Percentiles rank a stretch among this genome's conserved stretches.
These are phyloP conservation scores for Bambusicola thoracicus DNA, from an alignment of 2,113 vertebrate genomes.

Conservation along the genomic window DNA sequence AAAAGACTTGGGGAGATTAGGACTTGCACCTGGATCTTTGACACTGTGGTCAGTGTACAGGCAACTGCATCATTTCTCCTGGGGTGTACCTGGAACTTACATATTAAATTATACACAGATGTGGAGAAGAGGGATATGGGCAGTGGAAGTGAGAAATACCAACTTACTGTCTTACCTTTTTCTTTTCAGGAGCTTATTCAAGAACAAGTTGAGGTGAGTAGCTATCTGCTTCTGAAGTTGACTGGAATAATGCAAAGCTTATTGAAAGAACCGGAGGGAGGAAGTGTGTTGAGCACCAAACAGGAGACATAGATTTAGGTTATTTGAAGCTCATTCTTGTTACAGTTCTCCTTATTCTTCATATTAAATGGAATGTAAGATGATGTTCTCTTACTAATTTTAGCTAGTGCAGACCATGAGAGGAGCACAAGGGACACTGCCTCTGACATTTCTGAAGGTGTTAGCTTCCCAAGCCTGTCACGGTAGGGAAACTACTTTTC, in stretches of 20 bases:
- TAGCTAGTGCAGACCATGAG: slow-evolving; percentile 88
- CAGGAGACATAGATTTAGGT: background rate
- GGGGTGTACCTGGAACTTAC: background rate
- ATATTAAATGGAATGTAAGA: slow-evolving; percentile 17
- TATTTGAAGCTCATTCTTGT: background rate
- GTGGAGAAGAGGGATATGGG: background rate
- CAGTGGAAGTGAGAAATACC: background rate
- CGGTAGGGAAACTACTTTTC: slow-evolving; percentile 77
- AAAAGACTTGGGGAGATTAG: background rate
- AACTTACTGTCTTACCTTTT: slow-evolving; percentile 37
- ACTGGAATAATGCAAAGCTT: background rate
- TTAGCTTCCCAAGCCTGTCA: slow-evolving; percentile 96
- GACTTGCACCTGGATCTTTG: background rate
- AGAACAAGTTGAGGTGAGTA: slow-evolving; percentile 92
- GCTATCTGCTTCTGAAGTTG: background rate
- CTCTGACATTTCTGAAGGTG: slow-evolving; percentile 90
- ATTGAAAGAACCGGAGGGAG: background rate
- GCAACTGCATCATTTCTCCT: background rate
- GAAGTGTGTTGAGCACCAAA: background rate
- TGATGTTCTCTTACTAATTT: slow-evolving; percentile 27
- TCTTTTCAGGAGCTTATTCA: slow-evolving; percentile 88
- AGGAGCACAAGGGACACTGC: slow-evolving; percentile 83
- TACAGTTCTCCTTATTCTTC: slow-evolving; percentile 15
- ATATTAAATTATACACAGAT: background rate
- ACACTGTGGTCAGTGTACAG: background rate